phyloP scores from a whole-genome alignment of 2,888 invertebrate species.

The Hylaea fasciaria region DNA sequence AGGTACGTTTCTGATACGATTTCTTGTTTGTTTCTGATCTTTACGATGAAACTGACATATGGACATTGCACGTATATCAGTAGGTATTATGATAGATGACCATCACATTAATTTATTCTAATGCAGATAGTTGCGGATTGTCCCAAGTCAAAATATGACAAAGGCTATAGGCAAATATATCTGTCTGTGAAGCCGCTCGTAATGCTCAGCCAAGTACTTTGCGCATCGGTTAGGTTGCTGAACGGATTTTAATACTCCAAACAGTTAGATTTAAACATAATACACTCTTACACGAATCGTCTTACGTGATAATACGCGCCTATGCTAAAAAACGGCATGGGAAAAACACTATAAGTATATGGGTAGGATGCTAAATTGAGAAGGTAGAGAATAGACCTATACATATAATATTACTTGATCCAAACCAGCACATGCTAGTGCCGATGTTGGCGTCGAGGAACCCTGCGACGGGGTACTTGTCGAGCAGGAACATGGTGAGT shows the following conservation, averaged over 20 bases:
- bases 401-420: constrained; percentile 69
- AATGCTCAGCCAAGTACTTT: too few relatives aligned
- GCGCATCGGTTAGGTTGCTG: too few relatives aligned
- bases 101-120: constrained; percentile 9
- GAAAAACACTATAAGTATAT: too few relatives aligned
- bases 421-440: constrained; percentile 87
- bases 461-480: constrained; percentile 70
- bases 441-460: constrained; percentile 86
- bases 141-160: neutral
- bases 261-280: too few relatives aligned
- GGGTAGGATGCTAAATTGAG: too few relatives aligned
- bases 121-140: neutral
- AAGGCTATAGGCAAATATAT: too few relatives aligned
- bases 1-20: too few relatives aligned
- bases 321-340: too few relatives aligned
- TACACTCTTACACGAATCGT: too few relatives aligned
- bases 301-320: too few relatives aligned
- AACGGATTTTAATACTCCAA: too few relatives aligned
- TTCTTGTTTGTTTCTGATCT: neutral
- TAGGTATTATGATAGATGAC: constrained; percentile 14
- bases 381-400: neutral
- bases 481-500: constrained; percentile 80
- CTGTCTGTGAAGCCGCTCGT: neutral
- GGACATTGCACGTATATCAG: neutral
- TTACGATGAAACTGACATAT: constrained; percentile 5